Percentiles rank a stretch among this genome's conserved stretches.
These are phyloP conservation scores for Aricia artaxerxes DNA, from an alignment of 2,888 invertebrate genomes.

Conservation along the genomic window DNA sequence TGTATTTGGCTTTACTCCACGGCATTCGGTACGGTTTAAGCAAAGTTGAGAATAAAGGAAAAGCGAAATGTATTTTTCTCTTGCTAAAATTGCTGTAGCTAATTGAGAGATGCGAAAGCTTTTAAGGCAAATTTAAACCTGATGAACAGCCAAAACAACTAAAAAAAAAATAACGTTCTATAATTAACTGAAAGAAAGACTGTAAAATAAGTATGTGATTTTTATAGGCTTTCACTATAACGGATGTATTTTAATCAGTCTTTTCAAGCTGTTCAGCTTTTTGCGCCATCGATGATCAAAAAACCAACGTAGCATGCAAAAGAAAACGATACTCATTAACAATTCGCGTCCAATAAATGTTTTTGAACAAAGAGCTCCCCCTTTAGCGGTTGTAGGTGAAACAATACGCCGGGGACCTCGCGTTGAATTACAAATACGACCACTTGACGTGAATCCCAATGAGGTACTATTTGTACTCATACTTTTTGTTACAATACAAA, in stretches of 20 bases:
- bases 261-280: background rate
- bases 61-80: background rate
- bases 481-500: slow-evolving; percentile 6
- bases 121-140: background rate
- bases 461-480: slow-evolving; percentile 54
- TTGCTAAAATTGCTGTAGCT: background rate
- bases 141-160: background rate
- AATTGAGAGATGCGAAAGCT: background rate
- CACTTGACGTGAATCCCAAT: slow-evolving; percentile 76
- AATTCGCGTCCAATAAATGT: slow-evolving; percentile 50
- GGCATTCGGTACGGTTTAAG: slow-evolving; percentile 5
- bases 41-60: slow-evolving; percentile 6
- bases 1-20: slow-evolving; percentile 20
- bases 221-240: background rate
- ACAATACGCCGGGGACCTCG: slow-evolving; percentile 70
- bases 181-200: background rate
- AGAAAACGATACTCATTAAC: slow-evolving; percentile 48
- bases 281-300: slow-evolving; percentile 4
- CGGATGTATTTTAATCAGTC: background rate
- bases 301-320: slow-evolving; percentile 28
- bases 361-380: slow-evolving; percentile 52
- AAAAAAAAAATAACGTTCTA: background rate
- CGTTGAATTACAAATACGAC: slow-evolving; percentile 77
- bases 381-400: slow-evolving; percentile 62
- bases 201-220: background rate